Evolutionary conservation across 2,113 vertebrate species (phyloP).

Genomic region (Chloropsis hardwickii): DNA sequence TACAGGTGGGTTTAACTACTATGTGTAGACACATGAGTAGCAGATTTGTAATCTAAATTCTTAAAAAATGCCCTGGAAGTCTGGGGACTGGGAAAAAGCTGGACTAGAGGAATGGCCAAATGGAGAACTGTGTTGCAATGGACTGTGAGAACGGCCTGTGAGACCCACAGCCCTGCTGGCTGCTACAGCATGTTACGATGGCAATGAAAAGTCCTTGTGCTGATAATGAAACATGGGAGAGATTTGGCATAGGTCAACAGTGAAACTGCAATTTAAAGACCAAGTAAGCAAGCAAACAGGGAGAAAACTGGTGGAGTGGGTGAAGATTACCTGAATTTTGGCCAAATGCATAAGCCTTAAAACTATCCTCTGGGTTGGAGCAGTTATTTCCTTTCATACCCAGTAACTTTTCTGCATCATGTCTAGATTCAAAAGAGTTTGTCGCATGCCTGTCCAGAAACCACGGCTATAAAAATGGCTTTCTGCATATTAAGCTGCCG

Average conservation of each 20-base stretch:
- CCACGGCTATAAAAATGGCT: not conserved
- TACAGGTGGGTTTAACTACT: not conserved
- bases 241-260: not conserved
- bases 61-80: not conserved
- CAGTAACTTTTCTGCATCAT: not conserved
- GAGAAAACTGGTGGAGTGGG: not conserved
- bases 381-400: not conserved
- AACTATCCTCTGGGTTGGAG: not conserved
- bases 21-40: not conserved
- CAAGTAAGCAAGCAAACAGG: not conserved
- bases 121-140: not conserved
- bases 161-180: not conserved
- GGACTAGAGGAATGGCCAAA: not conserved
- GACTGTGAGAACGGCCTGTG: not conserved
- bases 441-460: not conserved
- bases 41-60: not conserved
- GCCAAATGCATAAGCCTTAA: not conserved
- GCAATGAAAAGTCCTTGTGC: not conserved
- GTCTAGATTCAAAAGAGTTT: not conserved
- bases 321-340: not conserved
- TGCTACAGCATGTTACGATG: accelerated
- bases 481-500: not conserved
- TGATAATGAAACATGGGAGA: not conserved
- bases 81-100: not conserved
- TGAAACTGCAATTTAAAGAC: not conserved